Percentiles rank a stretch among this genome's conserved stretches.
Conservation (phyloP, 2,888 invertebrate species). For the Crocallis elinguaria region DNA sequence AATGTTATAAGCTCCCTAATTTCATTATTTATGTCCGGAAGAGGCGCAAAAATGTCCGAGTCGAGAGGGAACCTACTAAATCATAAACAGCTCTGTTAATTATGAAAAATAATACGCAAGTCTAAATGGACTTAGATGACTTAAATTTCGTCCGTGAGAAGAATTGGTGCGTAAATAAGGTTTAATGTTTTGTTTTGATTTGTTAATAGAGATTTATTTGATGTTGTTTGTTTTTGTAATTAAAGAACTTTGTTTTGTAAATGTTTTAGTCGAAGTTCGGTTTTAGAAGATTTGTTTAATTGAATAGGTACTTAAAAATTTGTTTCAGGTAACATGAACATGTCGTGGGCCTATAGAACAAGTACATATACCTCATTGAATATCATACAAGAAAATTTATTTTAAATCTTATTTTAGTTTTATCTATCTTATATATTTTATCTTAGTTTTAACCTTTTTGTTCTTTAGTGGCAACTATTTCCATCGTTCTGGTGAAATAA, state of each 20-base stretch:
- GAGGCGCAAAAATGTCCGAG: conserved; percentile 61
- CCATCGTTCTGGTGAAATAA: too few species aligned
- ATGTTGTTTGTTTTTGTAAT: conserved; percentile 17
- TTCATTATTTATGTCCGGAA: conserved; percentile 65
- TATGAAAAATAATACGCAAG: conserved; percentile 70
- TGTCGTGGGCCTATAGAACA: too few species aligned
- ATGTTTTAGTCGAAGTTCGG: too few species aligned
- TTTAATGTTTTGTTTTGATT: conserved; percentile 27
- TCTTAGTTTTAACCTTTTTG: too few species aligned
- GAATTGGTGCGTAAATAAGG: conserved; percentile 48
- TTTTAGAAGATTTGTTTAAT: too few species aligned
- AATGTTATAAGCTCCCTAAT: conserved; percentile 53
- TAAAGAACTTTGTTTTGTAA: conserved; percentile 8
- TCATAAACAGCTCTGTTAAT: conserved; percentile 64
- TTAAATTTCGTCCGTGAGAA: conserved; percentile 55
- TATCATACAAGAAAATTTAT: too few species aligned
- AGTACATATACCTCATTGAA: too few species aligned
- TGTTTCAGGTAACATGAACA: too few species aligned
- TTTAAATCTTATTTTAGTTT: too few species aligned
- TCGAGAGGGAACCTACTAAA: conserved; percentile 54
- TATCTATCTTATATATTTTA: too few species aligned
- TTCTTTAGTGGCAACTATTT: too few species aligned
- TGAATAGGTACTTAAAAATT: too few species aligned
- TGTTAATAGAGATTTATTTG: conserved; percentile 27
- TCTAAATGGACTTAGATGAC: conserved; percentile 57